Evolutionary conservation across 2,113 vertebrate genomes (phyloP), one percentile per base, ranked within the genome.

Genomic region (Percopsis transmontana): DNA sequence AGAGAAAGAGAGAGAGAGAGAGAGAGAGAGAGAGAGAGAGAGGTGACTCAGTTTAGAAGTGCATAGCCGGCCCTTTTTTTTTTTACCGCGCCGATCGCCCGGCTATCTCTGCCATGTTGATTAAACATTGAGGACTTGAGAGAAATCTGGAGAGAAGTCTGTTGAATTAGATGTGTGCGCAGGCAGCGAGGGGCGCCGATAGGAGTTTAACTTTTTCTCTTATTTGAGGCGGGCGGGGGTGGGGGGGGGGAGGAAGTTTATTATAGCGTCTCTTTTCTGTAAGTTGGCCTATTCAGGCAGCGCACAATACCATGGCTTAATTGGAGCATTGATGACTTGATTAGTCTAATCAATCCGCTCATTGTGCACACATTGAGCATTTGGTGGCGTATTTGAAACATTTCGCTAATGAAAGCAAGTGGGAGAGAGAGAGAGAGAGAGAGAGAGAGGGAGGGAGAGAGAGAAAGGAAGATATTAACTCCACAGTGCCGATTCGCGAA

Each of bases 321-420:
- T 67, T 73, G 65, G 68, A 39, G n/a, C 59, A 57, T 61, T 66
- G 67, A 70, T 60, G 67, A 42, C 54, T 40, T 66, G 56, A 71
- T 79, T 79, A 48, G 71, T 50, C 68, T 20, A 68, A 82, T 81
- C 72, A 77, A 73, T 68, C 64, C 59, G 52, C 55, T 85, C 64
- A 20, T 78, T 62, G 57, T 24, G 14, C 23, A 2, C 41, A 48
- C 45, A 68, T 38, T 23, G 24, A 6, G 40, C 44, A 51, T 74
- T 74, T 51, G 50, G 56, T 33, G 3, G 27, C 16, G 0, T 18
- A 14, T 70, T 76, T 64, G 23, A 58, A 40, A 53, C 58, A 67
- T 60, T 63, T 24, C 23, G 23, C 3, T 16, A 59, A 33, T 7
- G 54, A 72, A 66, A 53, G 3, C 13, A 39, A 58, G 39, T 2